These are phyloP conservation scores for Sitta europaea DNA, from an alignment of 2,113 vertebrate species.

Conservation along the genomic window DNA sequence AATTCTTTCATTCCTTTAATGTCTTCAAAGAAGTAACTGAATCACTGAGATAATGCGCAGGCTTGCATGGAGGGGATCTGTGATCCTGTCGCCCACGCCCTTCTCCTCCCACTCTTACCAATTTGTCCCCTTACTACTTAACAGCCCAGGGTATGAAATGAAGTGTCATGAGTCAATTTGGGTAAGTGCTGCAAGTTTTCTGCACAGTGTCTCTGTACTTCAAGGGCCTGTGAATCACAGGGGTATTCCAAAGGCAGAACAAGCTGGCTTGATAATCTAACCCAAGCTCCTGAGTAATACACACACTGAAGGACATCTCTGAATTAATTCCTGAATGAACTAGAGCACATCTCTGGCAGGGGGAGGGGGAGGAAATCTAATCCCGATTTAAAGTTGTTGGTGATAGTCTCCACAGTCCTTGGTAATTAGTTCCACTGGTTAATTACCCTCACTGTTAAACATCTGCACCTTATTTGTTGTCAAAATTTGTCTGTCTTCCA, in stretches of 20 bases:
- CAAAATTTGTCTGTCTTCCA: constrained; percentile 58
- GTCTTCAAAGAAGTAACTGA: constrained; percentile 20
- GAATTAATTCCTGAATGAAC: not conserved
- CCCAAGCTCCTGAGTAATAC: not conserved
- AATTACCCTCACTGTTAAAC: constrained; percentile 63
- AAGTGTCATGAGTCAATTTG: not conserved
- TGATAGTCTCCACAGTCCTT: constrained; percentile 39
- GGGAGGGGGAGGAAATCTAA: not conserved
- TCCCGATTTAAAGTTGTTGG: constrained; percentile 41
- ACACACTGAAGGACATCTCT: not conserved
- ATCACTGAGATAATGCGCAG: not conserved
- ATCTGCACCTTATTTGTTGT: constrained; percentile 65
- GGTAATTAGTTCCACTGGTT: constrained; percentile 61
- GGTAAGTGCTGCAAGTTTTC: not conserved
- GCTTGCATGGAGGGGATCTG: not conserved
- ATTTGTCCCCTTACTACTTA: not conserved
- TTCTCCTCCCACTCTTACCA: not conserved
- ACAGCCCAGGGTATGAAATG: not conserved
- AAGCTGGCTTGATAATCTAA: not conserved
- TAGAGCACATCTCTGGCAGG: not conserved
- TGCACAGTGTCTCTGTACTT: accelerated
- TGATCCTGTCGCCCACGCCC: not conserved
- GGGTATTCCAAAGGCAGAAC: not conserved
- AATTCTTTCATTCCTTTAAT: constrained; percentile 20
- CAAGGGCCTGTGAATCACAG: not conserved